Percentiles rank a stretch among this genome's conserved stretches.
Evolutionary conservation across 2,888 invertebrate species (phyloP).

Genomic region (Zaprionus lineosus): DNA sequence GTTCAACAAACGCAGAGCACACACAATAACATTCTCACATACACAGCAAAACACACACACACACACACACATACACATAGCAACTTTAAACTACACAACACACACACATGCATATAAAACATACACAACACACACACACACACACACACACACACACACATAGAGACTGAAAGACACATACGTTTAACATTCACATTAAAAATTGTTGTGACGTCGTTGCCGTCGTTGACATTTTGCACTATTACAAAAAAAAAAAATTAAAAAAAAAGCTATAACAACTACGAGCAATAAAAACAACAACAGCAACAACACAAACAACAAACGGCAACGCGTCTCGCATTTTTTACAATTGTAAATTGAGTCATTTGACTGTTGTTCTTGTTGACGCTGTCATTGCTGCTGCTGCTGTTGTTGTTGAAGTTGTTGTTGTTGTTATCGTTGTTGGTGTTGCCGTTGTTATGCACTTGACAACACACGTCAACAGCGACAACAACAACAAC

Average conservation of each 20-base stretch:
- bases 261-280: conserved; percentile 10
- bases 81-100: conserved; percentile 14
- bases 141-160: neutral
- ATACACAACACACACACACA: conserved; percentile 8
- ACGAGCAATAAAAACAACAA: neutral
- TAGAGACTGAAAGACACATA: too few relatives aligned
- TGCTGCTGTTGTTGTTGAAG: conserved; percentile 43
- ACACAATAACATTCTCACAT: conserved; percentile 38
- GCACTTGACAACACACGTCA: conserved; percentile 71
- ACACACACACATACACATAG: conserved; percentile 7
- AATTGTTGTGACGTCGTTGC: conserved; percentile 63
- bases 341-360: conserved; percentile 78
- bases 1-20: conserved; percentile 80
- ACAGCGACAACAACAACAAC: conserved; percentile 39
- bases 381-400: conserved; percentile 56
- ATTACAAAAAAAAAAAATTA: conserved; percentile 46
- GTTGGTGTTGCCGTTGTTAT: conserved; percentile 57
- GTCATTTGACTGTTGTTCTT: conserved; percentile 65
- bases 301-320: too few relatives aligned
- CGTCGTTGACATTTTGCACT: conserved; percentile 67
- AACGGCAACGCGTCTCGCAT: conserved; percentile 54
- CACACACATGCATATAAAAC: conserved; percentile 16
- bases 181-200: conserved; percentile 60
- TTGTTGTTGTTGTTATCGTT: conserved; percentile 19
- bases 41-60: conserved; percentile 28